Percentiles rank a stretch among this genome's conserved stretches.
phyloP scores from a whole-genome alignment of 2,888 invertebrate species.

The Aleiodes leptofemur region DNA sequence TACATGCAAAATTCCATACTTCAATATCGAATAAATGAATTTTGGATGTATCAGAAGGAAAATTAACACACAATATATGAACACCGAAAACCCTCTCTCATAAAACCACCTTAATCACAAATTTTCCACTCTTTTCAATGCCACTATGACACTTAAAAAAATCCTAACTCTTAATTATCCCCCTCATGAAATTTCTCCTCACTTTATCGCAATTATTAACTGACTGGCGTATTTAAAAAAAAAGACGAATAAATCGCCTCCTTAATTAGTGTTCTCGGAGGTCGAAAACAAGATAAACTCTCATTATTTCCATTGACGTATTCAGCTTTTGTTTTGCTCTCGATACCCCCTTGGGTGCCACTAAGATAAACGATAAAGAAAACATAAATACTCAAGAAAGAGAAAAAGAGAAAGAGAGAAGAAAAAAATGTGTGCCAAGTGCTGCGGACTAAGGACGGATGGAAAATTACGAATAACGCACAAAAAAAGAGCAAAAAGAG shows the following conservation, averaged over 20 bases:
- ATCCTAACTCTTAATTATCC: slow-evolving; percentile 43
- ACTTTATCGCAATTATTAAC: slow-evolving; percentile 10
- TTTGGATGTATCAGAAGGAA: too few species aligned
- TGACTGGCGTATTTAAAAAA: not conserved
- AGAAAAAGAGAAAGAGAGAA: slow-evolving; percentile 30
- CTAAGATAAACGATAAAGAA: slow-evolving; percentile 16
- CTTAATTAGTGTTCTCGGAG: too few species aligned
- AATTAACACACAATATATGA: too few species aligned
- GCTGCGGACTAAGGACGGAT: slow-evolving; percentile 11
- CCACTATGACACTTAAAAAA: too few species aligned
- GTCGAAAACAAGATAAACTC: not conserved
- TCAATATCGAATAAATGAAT: too few species aligned
- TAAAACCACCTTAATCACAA: too few species aligned
- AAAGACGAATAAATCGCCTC: slow-evolving; percentile 8
- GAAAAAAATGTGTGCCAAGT: slow-evolving; percentile 41
- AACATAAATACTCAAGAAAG: slow-evolving; percentile 4
- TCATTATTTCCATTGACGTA: slow-evolving; percentile 27
- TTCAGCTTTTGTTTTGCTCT: slow-evolving; percentile 24
- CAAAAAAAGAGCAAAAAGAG: not conserved
- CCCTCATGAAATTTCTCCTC: not conserved
- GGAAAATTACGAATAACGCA: slow-evolving; percentile 44
- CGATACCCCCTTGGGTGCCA: slow-evolving; percentile 4
- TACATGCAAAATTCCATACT: too few species aligned
- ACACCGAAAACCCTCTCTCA: too few species aligned
- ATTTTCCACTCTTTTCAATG: too few species aligned